phyloP scores from a whole-genome alignment of 2,797 vertebrate species.

The Centroberyx gerrardi region DNA sequence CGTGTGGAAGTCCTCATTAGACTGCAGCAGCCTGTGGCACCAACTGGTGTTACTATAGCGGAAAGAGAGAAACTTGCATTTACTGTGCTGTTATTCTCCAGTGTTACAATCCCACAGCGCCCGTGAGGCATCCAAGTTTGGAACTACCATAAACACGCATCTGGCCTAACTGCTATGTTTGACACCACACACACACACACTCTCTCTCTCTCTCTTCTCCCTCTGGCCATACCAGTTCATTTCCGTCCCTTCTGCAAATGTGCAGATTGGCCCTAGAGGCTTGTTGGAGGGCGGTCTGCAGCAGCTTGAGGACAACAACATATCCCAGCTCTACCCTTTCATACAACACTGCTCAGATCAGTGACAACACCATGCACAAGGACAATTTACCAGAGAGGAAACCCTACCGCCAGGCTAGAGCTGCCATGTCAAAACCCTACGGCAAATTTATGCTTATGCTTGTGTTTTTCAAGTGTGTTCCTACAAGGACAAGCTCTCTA shows the following conservation, averaged over 20 bases:
- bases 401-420: not conserved
- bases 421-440: slow-evolving; percentile 9
- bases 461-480: slow-evolving; percentile 25
- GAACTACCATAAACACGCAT: slow-evolving; percentile 33
- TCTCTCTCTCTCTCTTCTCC: no score
- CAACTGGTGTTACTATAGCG: slow-evolving; percentile 12
- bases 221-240: slow-evolving; percentile 1
- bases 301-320: slow-evolving; percentile 14
- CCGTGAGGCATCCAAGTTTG: slow-evolving; percentile 18
- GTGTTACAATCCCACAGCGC: slow-evolving; percentile 30
- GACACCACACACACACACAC: slow-evolving; percentile 15
- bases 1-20: slow-evolving; percentile 30
- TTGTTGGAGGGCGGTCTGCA: slow-evolving; percentile 31
- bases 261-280: slow-evolving; percentile 4
- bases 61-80: slow-evolving; percentile 15
- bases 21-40: not conserved
- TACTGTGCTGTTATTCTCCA: slow-evolving; percentile 38
- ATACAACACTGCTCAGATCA: slow-evolving; percentile 13
- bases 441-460: slow-evolving; percentile 1
- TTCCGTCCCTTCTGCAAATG: not conserved
- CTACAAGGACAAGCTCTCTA: no score
- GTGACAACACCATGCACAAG: slow-evolving; percentile 1
- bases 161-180: slow-evolving; percentile 13
- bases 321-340: slow-evolving; percentile 6
- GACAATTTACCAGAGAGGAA: slow-evolving; percentile 12